Base-by-base conservation (phyloP, 2,888 invertebrate species). In the Vannuccia rotundouncinata region DNA sequence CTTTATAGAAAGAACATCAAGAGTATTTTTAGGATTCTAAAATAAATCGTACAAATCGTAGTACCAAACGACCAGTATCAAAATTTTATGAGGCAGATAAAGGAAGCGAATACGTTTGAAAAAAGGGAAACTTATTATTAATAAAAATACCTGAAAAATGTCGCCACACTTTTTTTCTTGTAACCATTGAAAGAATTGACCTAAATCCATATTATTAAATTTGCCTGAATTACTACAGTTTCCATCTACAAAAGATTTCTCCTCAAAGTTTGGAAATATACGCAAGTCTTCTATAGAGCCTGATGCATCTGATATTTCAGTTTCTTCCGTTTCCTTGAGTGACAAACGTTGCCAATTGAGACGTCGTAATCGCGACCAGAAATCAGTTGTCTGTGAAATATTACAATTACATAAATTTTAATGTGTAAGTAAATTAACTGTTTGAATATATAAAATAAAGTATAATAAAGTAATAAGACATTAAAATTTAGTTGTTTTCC, bases 281-380 rank as follows among this genome's bases (percentile, higher is more conserved):
- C 75, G 2, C 2, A 29, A 31, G 13, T 29, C 22, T 25, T 75
- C 75, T 2, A 75, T 5, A 75, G 75, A 25, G 13, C 5, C 29
- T 2, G 29, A 29, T 5, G 75, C 5, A 2, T 22, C 2, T 59
- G n/a, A 13, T n/a, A 59, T n/a, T 27, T 66, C 66, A 5, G 66
- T 5, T 2, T 75, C 31, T 74, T 86, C 89, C 89, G 95, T 91
- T 86, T 92, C 91, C 84, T 92, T 92, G 81, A 94, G 89, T 79
- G 91, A 89, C 83, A 95, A 93, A 89, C 92, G 92, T 84, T 95
- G 93, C 95, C 95, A 95, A 83, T 90, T 92, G 91, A 94, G 91
- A 29, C 91, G 89, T 86, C 92, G 92, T 2, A 95, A 88, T 83
- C 90, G 89, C 85, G 91, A 91, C 94, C 95, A 95, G 91, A 93